Evolutionary conservation across 2,113 vertebrate genomes (phyloP).

Genomic region (Eidolon helvum): DNA sequence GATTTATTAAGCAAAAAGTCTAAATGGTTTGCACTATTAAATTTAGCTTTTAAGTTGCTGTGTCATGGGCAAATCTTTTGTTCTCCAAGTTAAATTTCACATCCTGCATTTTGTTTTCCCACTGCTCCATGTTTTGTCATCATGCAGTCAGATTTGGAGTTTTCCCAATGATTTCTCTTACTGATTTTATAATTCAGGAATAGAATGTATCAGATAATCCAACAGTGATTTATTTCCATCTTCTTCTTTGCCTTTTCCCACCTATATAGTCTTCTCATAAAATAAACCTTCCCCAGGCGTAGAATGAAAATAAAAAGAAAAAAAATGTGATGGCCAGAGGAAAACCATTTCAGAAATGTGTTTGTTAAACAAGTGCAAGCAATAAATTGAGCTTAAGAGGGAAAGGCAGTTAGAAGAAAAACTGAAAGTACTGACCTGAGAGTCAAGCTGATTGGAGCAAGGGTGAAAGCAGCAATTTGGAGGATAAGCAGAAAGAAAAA

Average conservation of each 20-base stretch:
- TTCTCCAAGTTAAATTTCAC: conserved; percentile 47
- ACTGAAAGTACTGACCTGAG: conserved; percentile 90
- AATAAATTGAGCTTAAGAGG: conserved; percentile 74
- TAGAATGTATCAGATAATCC: conserved; percentile 23
- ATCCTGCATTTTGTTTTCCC: not conserved
- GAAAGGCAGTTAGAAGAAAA: conserved; percentile 71
- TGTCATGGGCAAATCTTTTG: conserved; percentile 13
- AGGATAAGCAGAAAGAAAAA: conserved; percentile 82
- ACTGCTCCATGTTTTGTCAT: not conserved
- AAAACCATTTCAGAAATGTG: conserved; percentile 69
- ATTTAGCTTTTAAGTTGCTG: conserved; percentile 40
- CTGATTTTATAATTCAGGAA: conserved; percentile 37
- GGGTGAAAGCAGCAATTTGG: conserved; percentile 84
- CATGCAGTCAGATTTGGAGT: not conserved
- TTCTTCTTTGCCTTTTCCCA: conserved; percentile 22
- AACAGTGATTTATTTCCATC: conserved; percentile 16
- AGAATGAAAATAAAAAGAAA: conserved; percentile 52
- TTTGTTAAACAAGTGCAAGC: conserved; percentile 72
- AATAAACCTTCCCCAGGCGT: conserved; percentile 56
- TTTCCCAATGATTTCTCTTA: not conserved
- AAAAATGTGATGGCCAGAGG: conserved; percentile 57
- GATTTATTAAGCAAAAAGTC: conserved; percentile 59
- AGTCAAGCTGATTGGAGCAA: conserved; percentile 92
- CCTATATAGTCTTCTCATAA: conserved; percentile 18
- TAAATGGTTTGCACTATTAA: conserved; percentile 47